Evolutionary conservation across 2,797 vertebrate genomes (phyloP).

Genomic region (Pangasius djambal): DNA sequence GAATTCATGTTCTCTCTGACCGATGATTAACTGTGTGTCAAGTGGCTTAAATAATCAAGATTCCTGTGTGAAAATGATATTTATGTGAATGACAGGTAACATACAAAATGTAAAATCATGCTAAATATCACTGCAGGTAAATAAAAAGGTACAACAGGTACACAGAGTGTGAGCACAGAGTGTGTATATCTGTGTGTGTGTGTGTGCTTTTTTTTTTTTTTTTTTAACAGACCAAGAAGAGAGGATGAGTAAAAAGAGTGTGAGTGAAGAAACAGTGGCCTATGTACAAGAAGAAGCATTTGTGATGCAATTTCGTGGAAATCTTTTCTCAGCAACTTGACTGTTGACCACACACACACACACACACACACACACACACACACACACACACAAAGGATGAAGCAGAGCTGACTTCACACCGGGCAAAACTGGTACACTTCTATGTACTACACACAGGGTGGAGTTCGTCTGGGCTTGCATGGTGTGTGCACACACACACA

Average conservation of each 20-base stretch:
- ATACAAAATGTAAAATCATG: not conserved
- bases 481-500: constrained; percentile 12
- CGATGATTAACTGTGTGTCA: not conserved
- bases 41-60: not conserved
- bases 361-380: constrained; percentile 31
- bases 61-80: not conserved
- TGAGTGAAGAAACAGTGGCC: not conserved
- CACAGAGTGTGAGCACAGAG: not conserved
- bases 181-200: not conserved
- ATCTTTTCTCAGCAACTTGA: constrained; percentile 38
- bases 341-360: constrained; percentile 26
- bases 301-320: constrained; percentile 57
- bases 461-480: constrained; percentile 50
- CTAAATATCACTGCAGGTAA: not conserved
- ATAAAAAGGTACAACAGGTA: not conserved
- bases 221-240: not conserved
- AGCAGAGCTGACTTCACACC: constrained; percentile 32
- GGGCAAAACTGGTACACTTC: constrained; percentile 41
- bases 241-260: not conserved
- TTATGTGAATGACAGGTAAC: not conserved
- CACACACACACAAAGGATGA: constrained; percentile 24
- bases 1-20: not conserved
- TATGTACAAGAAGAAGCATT: constrained; percentile 37
- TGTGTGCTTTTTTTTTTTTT: not conserved
- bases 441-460: constrained; percentile 33